Evolutionary conservation across 2,113 vertebrate species (phyloP).

Genomic region (Neodon shergylaensis): DNA sequence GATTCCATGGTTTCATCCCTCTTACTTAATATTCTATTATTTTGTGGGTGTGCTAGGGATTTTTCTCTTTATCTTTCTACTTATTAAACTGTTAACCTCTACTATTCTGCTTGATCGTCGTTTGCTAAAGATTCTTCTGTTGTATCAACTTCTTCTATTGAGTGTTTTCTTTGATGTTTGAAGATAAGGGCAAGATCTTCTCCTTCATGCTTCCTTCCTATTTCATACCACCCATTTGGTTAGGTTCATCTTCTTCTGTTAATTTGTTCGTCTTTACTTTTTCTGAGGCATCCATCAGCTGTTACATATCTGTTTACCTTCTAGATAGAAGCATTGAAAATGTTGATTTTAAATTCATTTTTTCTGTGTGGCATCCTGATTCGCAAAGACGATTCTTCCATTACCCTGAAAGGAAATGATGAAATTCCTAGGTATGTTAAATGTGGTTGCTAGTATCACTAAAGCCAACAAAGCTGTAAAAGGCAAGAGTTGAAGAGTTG

Average conservation of each 20-base stretch:
- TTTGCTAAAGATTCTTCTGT: neutral
- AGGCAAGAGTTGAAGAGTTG: neutral
- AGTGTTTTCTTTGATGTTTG: neutral
- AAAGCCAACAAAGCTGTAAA: neutral
- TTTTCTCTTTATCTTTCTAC: neutral
- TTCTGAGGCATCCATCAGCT: neutral
- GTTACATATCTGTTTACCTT: neutral
- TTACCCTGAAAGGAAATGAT: neutral
- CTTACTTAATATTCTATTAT: neutral
- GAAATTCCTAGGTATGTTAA: neutral
- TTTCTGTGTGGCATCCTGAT: neutral
- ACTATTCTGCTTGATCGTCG: neutral
- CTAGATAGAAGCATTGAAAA: neutral
- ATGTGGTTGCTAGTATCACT: neutral
- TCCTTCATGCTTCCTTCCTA: neutral
- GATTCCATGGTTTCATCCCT: neutral
- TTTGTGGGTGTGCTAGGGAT: neutral
- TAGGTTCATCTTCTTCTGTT: neutral
- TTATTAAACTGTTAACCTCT: neutral
- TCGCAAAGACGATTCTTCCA: neutral
- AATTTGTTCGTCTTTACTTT: neutral
- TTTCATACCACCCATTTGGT: neutral
- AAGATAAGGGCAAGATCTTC: neutral
- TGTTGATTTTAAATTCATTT: neutral
- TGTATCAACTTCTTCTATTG: neutral